A percentile compares a stretch with the other conserved stretches of the same genome.
These are phyloP conservation scores for Monomorium pharaonis DNA, from an alignment of 1,140 invertebrate genomes.

Conservation along the genomic window DNA sequence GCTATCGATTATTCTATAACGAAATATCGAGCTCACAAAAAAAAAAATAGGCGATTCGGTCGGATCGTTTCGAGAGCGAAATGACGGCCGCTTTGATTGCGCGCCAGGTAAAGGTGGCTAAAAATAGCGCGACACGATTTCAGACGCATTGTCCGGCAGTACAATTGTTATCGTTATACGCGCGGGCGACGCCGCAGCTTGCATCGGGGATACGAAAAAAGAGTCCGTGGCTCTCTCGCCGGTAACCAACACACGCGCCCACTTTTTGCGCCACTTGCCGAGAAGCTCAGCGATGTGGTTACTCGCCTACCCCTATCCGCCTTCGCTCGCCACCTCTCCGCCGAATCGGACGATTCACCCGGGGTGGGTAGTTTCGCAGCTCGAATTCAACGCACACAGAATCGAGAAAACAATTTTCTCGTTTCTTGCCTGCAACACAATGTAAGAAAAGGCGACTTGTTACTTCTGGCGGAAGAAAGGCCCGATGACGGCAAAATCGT, in stretches of 20 bases:
- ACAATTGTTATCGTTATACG: constrained; percentile 51
- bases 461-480: background rate
- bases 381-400: constrained; percentile 48
- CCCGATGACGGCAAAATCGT: background rate
- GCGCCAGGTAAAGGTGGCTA: constrained; percentile 1
- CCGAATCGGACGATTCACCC: background rate
- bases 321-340: background rate
- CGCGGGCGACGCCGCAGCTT: constrained; percentile 14
- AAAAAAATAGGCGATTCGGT: background rate
- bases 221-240: background rate
- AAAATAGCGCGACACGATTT: constrained; percentile 42
- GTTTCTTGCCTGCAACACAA: constrained; percentile 20
- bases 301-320: constrained; percentile 5
- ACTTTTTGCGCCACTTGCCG: constrained; percentile 35
- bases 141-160: constrained; percentile 25
- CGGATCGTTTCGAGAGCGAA: constrained; percentile 11
- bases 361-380: background rate
- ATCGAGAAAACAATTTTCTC: constrained; percentile 59
- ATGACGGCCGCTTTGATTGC: constrained; percentile 23
- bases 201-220: constrained; percentile 33
- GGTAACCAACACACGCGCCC: background rate
- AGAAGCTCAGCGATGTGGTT: constrained; percentile 21
- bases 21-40: background rate
- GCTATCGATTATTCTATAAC: constrained; percentile 30
- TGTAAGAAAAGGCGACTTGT: constrained; percentile 43